These are phyloP conservation scores for Drosophila putrida DNA, from an alignment of 2,888 invertebrate species.

Conservation along the genomic window DNA sequence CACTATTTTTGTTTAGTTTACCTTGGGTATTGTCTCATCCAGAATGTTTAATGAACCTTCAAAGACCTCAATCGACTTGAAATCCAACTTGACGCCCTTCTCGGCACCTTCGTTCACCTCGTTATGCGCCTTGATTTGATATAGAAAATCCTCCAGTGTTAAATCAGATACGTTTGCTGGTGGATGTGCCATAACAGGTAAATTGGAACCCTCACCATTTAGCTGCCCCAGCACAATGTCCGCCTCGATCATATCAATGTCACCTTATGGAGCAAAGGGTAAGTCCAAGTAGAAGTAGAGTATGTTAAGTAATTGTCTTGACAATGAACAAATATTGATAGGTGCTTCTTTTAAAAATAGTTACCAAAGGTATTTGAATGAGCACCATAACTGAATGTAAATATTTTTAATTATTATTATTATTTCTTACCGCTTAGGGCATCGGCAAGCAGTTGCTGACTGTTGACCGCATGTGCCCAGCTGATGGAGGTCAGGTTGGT, in stretches of 20 bases:
- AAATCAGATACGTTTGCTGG: slow-evolving; percentile 91
- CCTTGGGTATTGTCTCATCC: slow-evolving; percentile 83
- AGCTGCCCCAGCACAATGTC: slow-evolving; percentile 91
- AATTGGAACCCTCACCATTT: slow-evolving; percentile 85
- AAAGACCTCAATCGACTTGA: slow-evolving; percentile 92
- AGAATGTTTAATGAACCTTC: slow-evolving; percentile 87
- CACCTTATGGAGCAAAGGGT: slow-evolving; percentile 83
- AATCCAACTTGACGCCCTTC: slow-evolving; percentile 95
- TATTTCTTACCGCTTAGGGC: slow-evolving; percentile 87
- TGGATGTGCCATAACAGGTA: slow-evolving; percentile 95
- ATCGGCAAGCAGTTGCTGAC: slow-evolving; percentile 87
- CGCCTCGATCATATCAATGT: slow-evolving; percentile 93
- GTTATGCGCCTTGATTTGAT: slow-evolving; percentile 87
- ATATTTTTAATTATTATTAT: too few relatives aligned
- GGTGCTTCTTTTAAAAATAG: too few relatives aligned
- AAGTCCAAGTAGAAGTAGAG: background rate
- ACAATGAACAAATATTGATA: background rate
- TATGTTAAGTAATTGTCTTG: background rate
- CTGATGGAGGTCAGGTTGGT: slow-evolving; percentile 90
- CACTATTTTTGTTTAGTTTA: slow-evolving; percentile 50
- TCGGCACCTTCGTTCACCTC: slow-evolving; percentile 83
- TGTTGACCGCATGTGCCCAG: slow-evolving; percentile 96
- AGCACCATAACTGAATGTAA: too few relatives aligned
- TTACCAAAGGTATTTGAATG: too few relatives aligned
- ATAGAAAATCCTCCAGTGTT: slow-evolving; percentile 90